Conservation (phyloP, 2,888 invertebrate species). For the Dione vanillae region DNA sequence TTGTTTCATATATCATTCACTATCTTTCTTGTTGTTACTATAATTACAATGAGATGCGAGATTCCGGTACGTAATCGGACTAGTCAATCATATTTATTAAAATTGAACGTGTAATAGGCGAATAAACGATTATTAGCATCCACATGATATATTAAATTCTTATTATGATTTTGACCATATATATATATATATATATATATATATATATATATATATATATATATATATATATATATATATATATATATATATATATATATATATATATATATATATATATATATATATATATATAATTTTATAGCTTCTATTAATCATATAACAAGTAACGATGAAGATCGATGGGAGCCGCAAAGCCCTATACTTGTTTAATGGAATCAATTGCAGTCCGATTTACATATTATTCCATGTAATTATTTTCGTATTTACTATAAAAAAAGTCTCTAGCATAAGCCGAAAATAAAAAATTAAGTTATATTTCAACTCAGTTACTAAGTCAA, state of each 20-base stretch:
- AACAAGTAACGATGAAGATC: no score
- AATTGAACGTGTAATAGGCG: constrained; percentile 7
- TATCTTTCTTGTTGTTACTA: constrained; percentile 29
- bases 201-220: no score
- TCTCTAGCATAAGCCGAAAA: not conserved
- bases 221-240: no score
- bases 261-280: no score
- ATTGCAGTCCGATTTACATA: no score
- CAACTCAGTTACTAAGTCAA: not conserved
- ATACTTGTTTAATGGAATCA: no score
- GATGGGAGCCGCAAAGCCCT: no score
- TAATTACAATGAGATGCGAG: constrained; percentile 41
- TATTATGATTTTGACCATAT: not conserved
- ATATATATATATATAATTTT: no score
- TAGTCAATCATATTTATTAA: constrained; percentile 31
- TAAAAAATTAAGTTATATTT: not conserved
- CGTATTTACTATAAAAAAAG: not conserved
- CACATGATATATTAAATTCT: not conserved
- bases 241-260: no score
- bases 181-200: no score
- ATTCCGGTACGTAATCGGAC: constrained; percentile 34
- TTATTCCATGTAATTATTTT: no score
- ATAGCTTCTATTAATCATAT: not conserved
- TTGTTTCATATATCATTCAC: constrained; percentile 10
- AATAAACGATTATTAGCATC: not conserved